These are phyloP conservation scores for Semicossyphus pulcher DNA, from an alignment of 2,113 vertebrate species.

Conservation along the genomic window DNA sequence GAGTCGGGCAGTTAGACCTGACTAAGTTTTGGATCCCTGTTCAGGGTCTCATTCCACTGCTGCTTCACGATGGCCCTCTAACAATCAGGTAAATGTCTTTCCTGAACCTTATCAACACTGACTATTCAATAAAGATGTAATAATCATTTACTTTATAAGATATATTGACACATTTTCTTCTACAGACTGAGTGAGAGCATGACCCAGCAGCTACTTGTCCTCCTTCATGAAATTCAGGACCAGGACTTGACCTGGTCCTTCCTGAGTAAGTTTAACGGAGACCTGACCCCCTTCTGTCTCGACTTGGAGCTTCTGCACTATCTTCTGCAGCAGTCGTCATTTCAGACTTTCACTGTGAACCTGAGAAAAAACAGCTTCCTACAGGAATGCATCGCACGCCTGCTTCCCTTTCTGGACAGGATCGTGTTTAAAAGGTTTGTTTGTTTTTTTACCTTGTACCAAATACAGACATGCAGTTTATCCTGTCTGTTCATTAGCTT, in stretches of 20 bases:
- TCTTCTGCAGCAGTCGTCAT: conserved; percentile 22
- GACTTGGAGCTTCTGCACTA: conserved; percentile 44
- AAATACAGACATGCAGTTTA: too few relatives aligned
- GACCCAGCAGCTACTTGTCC: not conserved
- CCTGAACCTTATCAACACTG: not conserved
- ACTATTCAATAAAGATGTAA: not conserved
- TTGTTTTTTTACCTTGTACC: too few relatives aligned
- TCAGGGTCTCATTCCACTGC: conserved; percentile 30
- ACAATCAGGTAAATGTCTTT: conserved; percentile 29
- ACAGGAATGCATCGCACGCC: conserved; percentile 9
- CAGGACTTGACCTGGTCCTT: conserved; percentile 1
- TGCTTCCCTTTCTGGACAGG: conserved; percentile 48
- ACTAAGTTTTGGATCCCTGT: conserved; percentile 31
- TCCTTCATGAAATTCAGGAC: conserved; percentile 38
- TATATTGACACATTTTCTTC: not conserved
- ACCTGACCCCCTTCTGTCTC: conserved; percentile 40
- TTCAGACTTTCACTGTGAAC: conserved; percentile 39
- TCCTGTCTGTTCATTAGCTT: too few relatives aligned
- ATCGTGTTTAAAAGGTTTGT: conserved; percentile 22
- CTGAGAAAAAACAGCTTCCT: conserved; percentile 33
- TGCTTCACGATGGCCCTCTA: conserved; percentile 42
- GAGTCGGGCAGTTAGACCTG: conserved; percentile 15
- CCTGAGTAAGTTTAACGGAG: conserved; percentile 29
- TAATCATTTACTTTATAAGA: not conserved
- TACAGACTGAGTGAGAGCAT: conserved; percentile 14